phyloP scores from a whole-genome alignment of 2,888 invertebrate genomes.

The Lucinisca nassula region DNA sequence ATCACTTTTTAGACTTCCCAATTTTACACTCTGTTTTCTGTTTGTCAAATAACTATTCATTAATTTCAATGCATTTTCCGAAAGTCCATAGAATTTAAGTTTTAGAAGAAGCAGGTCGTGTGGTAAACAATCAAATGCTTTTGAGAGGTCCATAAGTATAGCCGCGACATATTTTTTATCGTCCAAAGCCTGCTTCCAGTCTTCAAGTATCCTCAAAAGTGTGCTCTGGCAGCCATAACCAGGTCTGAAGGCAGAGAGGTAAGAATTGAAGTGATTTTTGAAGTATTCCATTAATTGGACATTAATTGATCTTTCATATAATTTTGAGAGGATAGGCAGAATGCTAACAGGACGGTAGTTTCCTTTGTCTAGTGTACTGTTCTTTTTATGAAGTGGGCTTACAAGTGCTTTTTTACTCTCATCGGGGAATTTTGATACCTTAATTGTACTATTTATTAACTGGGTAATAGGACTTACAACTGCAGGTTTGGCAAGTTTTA shows the following conservation, averaged over 20 bases:
- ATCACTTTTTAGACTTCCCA: neutral
- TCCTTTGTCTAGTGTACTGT: slow-evolving; percentile 8
- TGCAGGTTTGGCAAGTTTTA: slow-evolving; percentile 11
- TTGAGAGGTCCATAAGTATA: neutral
- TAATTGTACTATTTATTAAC: slow-evolving; percentile 18
- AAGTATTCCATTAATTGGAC: slow-evolving; percentile 24
- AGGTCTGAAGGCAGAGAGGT: neutral
- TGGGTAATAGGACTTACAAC: neutral
- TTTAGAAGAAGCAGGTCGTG: slow-evolving; percentile 1
- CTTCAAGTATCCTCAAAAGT: neutral
- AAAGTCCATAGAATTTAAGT: slow-evolving; percentile 13
- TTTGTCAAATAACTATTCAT: slow-evolving; percentile 1
- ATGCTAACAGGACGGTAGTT: slow-evolving; percentile 44
- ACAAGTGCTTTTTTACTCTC: slow-evolving; percentile 27
- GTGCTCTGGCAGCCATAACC: neutral
- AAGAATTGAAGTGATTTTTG: neutral
- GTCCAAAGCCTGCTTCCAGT: too few species aligned
- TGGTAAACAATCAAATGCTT: slow-evolving; percentile 8
- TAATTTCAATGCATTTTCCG: neutral
- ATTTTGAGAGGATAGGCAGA: slow-evolving; percentile 28
- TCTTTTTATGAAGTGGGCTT: slow-evolving; percentile 38
- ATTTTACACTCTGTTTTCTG: slow-evolving; percentile 3
- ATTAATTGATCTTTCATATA: slow-evolving; percentile 31
- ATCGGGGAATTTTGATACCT: slow-evolving; percentile 7
- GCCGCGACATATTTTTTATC: too few species aligned